Evolutionary conservation across 2,888 invertebrate genomes (phyloP).

Genomic region (Ophion ellenae): DNA sequence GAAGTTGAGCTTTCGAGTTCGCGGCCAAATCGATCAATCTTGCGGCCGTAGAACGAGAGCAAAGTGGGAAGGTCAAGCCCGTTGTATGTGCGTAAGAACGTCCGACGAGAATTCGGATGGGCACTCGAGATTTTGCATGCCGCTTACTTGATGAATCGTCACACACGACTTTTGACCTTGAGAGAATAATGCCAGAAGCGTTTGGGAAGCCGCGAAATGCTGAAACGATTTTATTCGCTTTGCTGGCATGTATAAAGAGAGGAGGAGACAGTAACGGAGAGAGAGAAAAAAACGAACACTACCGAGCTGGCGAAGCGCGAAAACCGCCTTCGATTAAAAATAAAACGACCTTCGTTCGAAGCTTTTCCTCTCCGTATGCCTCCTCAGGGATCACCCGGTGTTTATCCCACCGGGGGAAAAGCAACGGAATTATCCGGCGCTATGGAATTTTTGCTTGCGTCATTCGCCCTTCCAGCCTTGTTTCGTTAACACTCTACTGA

Average conservation of each 20-base stretch:
- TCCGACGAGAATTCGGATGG: slow-evolving; percentile 18
- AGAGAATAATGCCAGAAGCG: slow-evolving; percentile 59
- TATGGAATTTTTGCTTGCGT: slow-evolving; percentile 49
- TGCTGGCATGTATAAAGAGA: slow-evolving; percentile 23
- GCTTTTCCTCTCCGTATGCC: slow-evolving; percentile 30
- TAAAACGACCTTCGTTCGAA: slow-evolving; percentile 70
- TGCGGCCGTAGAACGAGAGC: slow-evolving; percentile 47
- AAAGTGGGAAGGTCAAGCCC: slow-evolving; percentile 57
- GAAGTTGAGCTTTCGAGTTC: slow-evolving; percentile 45
- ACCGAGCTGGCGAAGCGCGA: slow-evolving; percentile 62
- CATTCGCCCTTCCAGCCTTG: slow-evolving; percentile 6
- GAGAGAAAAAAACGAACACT: slow-evolving; percentile 25
- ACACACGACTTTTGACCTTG: slow-evolving; percentile 60
- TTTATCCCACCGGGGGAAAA: slow-evolving; percentile 46
- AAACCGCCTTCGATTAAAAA: slow-evolving; percentile 69
- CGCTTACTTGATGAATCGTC: slow-evolving; percentile 57
- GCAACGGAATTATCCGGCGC: slow-evolving; percentile 62
- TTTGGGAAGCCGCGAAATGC: slow-evolving; percentile 47
- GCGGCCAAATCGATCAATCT: slow-evolving; percentile 66
- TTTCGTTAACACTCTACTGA: slow-evolving; percentile 41
- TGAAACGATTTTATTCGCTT: slow-evolving; percentile 46
- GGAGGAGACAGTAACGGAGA: slow-evolving; percentile 29
- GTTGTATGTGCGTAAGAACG: slow-evolving; percentile 35
- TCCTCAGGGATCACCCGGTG: slow-evolving; percentile 25
- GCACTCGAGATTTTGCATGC: slow-evolving; percentile 48